Percentiles rank a stretch among this genome's conserved stretches.
These are phyloP conservation scores for Labeo rohita DNA, from an alignment of 2,113 vertebrate species.

Conservation along the genomic window DNA sequence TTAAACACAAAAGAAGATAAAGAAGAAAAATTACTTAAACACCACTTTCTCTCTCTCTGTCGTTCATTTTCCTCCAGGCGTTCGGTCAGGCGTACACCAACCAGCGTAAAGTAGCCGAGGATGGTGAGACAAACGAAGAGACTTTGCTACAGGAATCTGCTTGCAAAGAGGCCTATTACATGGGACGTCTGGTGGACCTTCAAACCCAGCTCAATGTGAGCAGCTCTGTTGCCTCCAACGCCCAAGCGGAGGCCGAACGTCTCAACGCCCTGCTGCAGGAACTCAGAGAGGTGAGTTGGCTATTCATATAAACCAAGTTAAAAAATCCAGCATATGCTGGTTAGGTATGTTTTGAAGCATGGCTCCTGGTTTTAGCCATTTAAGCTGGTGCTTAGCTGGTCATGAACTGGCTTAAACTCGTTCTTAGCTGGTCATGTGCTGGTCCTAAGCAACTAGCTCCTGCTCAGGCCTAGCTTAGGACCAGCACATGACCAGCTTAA, in stretches of 20 bases:
- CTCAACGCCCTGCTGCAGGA: constrained; percentile 84
- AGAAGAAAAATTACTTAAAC: too few relatives aligned
- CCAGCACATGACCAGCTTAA: too few relatives aligned
- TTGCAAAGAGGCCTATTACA: constrained; percentile 93
- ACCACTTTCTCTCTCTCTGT: neutral
- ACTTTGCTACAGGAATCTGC: constrained; percentile 94
- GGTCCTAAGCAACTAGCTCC: too few relatives aligned
- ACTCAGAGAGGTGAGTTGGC: constrained; percentile 85
- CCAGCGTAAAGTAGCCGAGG: constrained; percentile 96
- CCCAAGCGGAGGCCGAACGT: constrained; percentile 89
- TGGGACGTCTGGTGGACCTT: constrained; percentile 89
- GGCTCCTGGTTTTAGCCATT: too few relatives aligned
- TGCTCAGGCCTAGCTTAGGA: too few relatives aligned
- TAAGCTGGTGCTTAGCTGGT: too few relatives aligned
- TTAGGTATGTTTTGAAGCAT: too few relatives aligned
- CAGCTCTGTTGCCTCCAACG: constrained; percentile 83
- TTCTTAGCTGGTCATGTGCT: too few relatives aligned
- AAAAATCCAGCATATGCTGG: too few relatives aligned
- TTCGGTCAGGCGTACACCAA: constrained; percentile 96
- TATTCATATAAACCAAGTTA: too few relatives aligned
- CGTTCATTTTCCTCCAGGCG: constrained; percentile 77
- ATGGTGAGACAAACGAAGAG: constrained; percentile 94
- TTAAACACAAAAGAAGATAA: too few relatives aligned
- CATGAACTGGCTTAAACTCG: too few relatives aligned
- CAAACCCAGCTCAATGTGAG: constrained; percentile 89